Conservation (phyloP, 1,140 invertebrate genomes). For the Coptotermes formosanus region DNA sequence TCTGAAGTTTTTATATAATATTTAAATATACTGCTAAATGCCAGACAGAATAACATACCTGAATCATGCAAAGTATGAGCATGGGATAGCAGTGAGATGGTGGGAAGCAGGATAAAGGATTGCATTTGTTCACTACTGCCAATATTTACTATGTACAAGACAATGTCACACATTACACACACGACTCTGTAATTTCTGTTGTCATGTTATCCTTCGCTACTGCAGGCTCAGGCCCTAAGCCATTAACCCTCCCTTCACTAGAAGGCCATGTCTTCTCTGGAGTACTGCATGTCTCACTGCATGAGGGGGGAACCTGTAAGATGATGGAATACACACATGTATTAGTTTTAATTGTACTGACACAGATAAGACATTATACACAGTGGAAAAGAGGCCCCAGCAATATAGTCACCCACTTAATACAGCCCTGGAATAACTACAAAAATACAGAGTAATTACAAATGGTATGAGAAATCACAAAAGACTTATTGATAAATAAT, state of each 20-base stretch:
- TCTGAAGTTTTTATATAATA: background rate
- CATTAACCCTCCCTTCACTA: background rate
- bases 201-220: background rate
- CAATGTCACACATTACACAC: background rate
- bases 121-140: background rate
- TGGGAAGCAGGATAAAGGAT: background rate
- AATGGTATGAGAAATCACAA: too few species aligned
- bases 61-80: background rate
- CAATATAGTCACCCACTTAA: too few species aligned
- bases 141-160: slow-evolving; percentile 14
- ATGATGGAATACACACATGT: too few species aligned
- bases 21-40: background rate
- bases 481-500: too few species aligned
- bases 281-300: background rate
- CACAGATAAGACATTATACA: too few species aligned
- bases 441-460: too few species aligned
- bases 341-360: too few species aligned
- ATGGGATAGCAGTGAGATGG: background rate
- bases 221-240: background rate
- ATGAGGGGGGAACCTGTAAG: background rate
- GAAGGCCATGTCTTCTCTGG: background rate
- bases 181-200: background rate
- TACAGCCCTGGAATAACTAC: too few species aligned
- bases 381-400: too few species aligned
- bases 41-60: background rate